Evolutionary conservation across 2,797 vertebrate genomes (phyloP), one percentile per base, ranked within the genome.

Genomic region (Melopsittacus undulatus): DNA sequence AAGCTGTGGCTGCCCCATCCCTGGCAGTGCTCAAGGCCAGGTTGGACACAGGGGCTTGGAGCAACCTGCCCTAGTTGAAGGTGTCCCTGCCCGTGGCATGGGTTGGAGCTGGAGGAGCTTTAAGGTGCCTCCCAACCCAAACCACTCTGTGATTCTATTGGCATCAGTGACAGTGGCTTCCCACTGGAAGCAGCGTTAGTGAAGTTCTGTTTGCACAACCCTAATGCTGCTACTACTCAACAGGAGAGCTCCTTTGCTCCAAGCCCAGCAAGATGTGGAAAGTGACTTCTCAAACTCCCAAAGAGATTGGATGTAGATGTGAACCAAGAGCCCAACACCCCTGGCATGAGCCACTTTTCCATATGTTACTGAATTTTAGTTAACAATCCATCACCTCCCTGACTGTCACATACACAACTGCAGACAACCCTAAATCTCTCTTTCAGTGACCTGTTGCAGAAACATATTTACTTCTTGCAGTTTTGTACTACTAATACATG

Each of bases 251-350:
- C 34, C 82, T 42, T 19, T 13, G 42, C 82, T 27, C 48, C 48
- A 2, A 7, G 42, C 15, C 36, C 42, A 16, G 36, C 8, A 5
- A 8, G 4, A 19, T 3, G 49, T 3, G 49, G 62, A 7, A 30
- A 56, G 59, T 2, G 13, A 29, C 66, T 36, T 18, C 34, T 5
- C 34, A 6, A 17, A 14, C 10, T 8, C 4, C 23, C 29, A 34
- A 11, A 12, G 23, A 7, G 20, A 34, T 14, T 2, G 0, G 17
- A 34, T 2, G 22, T 1, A 7, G 48, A 21, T 6, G 48, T 2
- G 62, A 49, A 27, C 18, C 36, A 3, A 3, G 46, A 57, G 36
- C 2, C 22, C 5, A 34, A 5, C 59, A 18, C 59, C 2, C 8
- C 32, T 40, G 40, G 30, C 40, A 46, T 0, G 1, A 42, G 63